Conservation (phyloP, 2,888 invertebrate genomes). For the Seira sanloemensis region DNA sequence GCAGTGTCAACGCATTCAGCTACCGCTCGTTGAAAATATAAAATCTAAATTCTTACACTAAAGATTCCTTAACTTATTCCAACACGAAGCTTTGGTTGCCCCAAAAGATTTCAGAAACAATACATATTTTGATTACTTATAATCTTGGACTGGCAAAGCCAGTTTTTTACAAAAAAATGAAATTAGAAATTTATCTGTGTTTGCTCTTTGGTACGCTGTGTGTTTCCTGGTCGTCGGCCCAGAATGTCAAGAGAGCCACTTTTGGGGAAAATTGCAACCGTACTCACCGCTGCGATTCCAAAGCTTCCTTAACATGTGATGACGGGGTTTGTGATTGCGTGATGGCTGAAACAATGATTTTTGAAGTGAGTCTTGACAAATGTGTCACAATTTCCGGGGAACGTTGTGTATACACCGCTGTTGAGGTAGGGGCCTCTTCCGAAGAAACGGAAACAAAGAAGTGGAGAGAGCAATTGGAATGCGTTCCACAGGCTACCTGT, state of each 20-base stretch:
- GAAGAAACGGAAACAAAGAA: constrained; percentile 6
- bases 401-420: constrained; percentile 3
- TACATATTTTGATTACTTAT: too few species aligned
- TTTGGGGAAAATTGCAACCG: constrained; percentile 10
- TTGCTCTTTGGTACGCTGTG: background rate
- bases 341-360: constrained; percentile 10
- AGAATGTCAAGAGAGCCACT: background rate
- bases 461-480: constrained; percentile 14
- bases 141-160: too few species aligned
- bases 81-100: too few species aligned
- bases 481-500: background rate
- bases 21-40: too few species aligned
- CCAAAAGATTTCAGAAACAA: too few species aligned
- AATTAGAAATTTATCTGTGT: too few species aligned
- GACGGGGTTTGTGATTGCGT: background rate
- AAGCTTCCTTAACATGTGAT: background rate
- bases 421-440: background rate
- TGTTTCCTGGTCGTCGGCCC: background rate
- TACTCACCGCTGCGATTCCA: constrained; percentile 10
- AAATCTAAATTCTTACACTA: too few species aligned
- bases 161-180: too few species aligned
- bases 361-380: background rate
- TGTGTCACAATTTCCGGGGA: constrained; percentile 17
- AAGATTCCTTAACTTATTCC: too few species aligned
- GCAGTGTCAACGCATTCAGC: too few species aligned